These are phyloP conservation scores for Drosophila cardini DNA, from an alignment of 1,140 invertebrate genomes.

Conservation along the genomic window DNA sequence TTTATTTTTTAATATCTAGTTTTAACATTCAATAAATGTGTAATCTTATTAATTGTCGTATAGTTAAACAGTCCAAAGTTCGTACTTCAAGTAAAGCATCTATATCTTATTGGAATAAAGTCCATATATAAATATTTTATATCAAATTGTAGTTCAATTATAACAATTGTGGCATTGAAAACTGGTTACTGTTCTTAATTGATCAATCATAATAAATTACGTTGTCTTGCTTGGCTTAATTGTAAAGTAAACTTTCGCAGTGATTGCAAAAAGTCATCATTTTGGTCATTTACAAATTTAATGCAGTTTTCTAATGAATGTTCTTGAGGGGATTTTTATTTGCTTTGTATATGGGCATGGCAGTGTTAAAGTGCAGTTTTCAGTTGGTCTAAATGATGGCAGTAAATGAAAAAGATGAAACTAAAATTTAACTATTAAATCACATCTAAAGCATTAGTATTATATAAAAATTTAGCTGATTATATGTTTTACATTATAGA, in stretches of 20 bases:
- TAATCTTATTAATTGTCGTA: too few relatives aligned
- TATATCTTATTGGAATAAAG: background rate
- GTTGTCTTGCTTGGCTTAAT: constrained; percentile 1
- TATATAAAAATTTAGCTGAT: too few relatives aligned
- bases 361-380: constrained; percentile 8
- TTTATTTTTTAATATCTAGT: too few relatives aligned
- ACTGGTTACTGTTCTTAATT: constrained; percentile 7
- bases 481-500: too few relatives aligned
- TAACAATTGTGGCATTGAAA: background rate
- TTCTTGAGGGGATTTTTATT: constrained; percentile 3
- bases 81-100: background rate
- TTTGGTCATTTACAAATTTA: background rate
- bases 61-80: background rate
- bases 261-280: constrained; percentile 6
- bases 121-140: background rate
- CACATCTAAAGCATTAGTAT: too few relatives aligned
- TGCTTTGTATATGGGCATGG: constrained; percentile 11
- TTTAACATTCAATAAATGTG: background rate
- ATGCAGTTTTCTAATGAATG: background rate
- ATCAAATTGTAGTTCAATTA: constrained; percentile 9
- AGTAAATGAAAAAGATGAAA: too few relatives aligned
- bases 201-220: too few relatives aligned
- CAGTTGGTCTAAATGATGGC: constrained; percentile 54
- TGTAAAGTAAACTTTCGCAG: constrained; percentile 1
- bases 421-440: too few relatives aligned